Percentiles rank a stretch among this genome's conserved stretches.
phyloP scores from a whole-genome alignment of 2,888 invertebrate genomes.

The Bruchidius siliquastri region DNA sequence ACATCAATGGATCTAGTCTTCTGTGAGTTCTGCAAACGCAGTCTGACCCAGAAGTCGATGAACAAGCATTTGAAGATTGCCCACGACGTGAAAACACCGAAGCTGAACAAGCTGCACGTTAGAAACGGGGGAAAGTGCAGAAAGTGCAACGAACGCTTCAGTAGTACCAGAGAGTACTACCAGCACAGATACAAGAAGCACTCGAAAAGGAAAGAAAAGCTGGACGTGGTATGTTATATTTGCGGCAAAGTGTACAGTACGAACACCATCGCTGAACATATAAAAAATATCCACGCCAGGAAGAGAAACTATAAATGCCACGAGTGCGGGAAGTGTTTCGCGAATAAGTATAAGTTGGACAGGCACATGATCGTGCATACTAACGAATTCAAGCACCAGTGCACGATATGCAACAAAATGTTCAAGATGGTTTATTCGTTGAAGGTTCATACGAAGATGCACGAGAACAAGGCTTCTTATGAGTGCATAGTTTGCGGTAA shows the following conservation, averaged over 20 bases:
- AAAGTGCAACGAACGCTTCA: slow-evolving; percentile 5
- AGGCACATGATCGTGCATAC: slow-evolving; percentile 16
- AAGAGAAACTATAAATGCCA: slow-evolving; percentile 16
- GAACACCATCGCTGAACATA: slow-evolving; percentile 14
- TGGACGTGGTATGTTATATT: slow-evolving; percentile 18
- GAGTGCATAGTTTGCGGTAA: not conserved
- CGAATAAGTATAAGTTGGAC: slow-evolving; percentile 5
- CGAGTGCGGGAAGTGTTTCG: slow-evolving; percentile 19
- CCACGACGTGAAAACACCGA: not conserved
- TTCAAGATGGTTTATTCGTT: not conserved
- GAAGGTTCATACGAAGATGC: not conserved
- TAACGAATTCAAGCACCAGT: slow-evolving; percentile 2
- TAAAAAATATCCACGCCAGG: slow-evolving; percentile 15
- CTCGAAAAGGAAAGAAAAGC: slow-evolving; percentile 3
- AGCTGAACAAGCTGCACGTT: not conserved
- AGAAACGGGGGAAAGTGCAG: slow-evolving; percentile 6
- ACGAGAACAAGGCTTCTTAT: not conserved
- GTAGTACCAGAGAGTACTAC: slow-evolving; percentile 7
- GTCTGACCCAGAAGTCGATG: slow-evolving; percentile 2
- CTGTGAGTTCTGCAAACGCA: slow-evolving; percentile 5
- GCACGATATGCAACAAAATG: not conserved
- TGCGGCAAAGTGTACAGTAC: slow-evolving; percentile 21
- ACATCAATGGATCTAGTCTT: not conserved
- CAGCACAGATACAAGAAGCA: slow-evolving; percentile 6
- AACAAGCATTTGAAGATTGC: slow-evolving; percentile 5